Conservation (phyloP, 2,113 vertebrate genomes). For the Oreochromis tanganicae region DNA sequence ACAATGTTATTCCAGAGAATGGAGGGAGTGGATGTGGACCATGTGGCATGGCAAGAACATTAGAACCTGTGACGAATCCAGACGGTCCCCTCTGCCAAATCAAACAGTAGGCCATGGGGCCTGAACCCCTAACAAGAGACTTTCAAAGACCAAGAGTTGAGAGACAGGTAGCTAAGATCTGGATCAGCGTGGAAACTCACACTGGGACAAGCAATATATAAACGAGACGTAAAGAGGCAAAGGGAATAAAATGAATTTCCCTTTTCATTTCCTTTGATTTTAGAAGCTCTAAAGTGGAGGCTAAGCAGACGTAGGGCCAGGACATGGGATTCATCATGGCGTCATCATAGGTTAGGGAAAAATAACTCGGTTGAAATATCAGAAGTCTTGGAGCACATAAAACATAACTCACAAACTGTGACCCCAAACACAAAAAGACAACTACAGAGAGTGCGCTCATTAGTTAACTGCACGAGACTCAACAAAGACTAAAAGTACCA, state of each 20-base stretch:
- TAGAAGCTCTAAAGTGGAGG: neutral
- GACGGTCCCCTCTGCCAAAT: conserved; percentile 56
- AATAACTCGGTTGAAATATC: conserved; percentile 15
- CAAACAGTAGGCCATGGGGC: conserved; percentile 50
- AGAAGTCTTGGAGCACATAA: neutral
- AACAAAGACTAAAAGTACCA: neutral
- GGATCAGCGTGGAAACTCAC: conserved; percentile 41
- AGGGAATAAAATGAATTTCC: conserved; percentile 43
- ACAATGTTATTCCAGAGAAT: conserved; percentile 46
- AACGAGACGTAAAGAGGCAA: neutral
- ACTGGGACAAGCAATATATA: conserved; percentile 30
- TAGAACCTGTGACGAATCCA: conserved; percentile 56
- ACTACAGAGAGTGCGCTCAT: neutral
- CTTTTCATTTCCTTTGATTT: conserved; percentile 36
- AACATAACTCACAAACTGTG: conserved; percentile 22
- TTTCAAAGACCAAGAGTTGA: conserved; percentile 32
- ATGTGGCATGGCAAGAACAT: conserved; percentile 61
- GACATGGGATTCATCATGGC: conserved; percentile 22
- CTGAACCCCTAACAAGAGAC: conserved; percentile 23
- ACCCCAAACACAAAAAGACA: conserved; percentile 6
- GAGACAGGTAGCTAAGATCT: conserved; percentile 53
- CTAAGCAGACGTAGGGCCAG: neutral
- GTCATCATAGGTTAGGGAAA: conserved; percentile 26
- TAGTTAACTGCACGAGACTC: neutral
- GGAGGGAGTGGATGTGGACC: conserved; percentile 30